Conservation (phyloP, 2,113 vertebrate genomes). For the Ameiurus melas region DNA sequence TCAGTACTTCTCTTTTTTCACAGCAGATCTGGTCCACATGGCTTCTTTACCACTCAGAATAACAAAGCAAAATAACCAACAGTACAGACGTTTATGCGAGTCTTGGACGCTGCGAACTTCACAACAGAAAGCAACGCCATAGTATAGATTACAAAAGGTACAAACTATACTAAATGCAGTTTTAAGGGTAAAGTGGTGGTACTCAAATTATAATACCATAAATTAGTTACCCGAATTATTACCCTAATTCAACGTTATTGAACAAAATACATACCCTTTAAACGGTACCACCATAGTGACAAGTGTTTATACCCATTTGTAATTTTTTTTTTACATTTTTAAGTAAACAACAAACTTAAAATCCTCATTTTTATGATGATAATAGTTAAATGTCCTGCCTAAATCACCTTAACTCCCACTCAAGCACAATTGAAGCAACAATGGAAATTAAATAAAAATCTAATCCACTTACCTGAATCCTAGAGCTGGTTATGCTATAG, state of each 20-base stretch:
- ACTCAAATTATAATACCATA: neutral
- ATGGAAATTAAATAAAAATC: neutral
- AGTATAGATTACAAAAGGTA: neutral
- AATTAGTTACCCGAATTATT: neutral
- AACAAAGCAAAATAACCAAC: neutral
- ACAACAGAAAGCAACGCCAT: neutral
- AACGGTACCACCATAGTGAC: neutral
- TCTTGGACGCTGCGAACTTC: neutral
- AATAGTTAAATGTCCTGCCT: neutral
- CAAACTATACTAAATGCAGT: neutral
- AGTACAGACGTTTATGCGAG: neutral
- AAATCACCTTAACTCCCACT: neutral
- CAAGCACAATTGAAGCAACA: neutral
- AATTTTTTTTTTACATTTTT: neutral
- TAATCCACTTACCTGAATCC: conserved; percentile 2
- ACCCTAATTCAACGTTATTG: neutral
- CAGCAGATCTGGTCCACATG: neutral
- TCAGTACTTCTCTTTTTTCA: neutral
- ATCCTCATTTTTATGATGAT: neutral
- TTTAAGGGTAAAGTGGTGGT: neutral
- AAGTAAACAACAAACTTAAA: neutral
- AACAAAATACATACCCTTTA: neutral
- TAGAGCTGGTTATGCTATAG: neutral
- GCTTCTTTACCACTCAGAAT: neutral
- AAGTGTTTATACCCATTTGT: neutral